These are phyloP conservation scores for Druon quercuslanigerum DNA, from an alignment of 1,140 invertebrate genomes.

Conservation along the genomic window DNA sequence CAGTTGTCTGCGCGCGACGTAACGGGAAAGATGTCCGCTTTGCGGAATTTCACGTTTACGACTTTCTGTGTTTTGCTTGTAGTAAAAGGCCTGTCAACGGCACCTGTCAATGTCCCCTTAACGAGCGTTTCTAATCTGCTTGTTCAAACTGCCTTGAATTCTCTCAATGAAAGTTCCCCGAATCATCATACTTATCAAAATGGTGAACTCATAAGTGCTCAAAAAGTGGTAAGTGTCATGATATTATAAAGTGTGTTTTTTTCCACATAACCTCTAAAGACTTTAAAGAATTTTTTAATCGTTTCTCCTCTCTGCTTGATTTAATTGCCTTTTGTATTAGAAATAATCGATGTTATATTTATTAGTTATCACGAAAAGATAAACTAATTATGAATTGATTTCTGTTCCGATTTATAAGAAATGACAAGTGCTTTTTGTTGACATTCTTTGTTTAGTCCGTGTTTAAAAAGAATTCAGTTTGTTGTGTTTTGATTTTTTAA, in stretches of 20 bases:
- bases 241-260: slow-evolving; percentile 10
- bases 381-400: background rate
- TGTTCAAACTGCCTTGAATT: slow-evolving; percentile 57
- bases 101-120: slow-evolving; percentile 47
- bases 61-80: slow-evolving; percentile 2
- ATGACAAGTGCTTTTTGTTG: no score
- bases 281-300: background rate
- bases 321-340: background rate
- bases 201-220: slow-evolving; percentile 62
- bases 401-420: background rate
- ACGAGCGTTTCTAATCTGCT: slow-evolving; percentile 50
- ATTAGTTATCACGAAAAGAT: slow-evolving; percentile 16
- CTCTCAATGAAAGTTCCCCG: slow-evolving; percentile 60
- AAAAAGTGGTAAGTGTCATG: slow-evolving; percentile 59
- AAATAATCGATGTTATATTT: slow-evolving; percentile 11
- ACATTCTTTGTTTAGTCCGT: no score
- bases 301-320: background rate
- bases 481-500: no score
- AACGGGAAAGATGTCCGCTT: slow-evolving; percentile 22
- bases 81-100: background rate
- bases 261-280: slow-evolving; percentile 1
- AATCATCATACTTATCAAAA: slow-evolving; percentile 60
- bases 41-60: slow-evolving; percentile 11
- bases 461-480: no score
- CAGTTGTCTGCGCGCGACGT: background rate